These are phyloP conservation scores for Cryptophagus acutangulus DNA, from an alignment of 2,888 invertebrate species.

Conservation along the genomic window DNA sequence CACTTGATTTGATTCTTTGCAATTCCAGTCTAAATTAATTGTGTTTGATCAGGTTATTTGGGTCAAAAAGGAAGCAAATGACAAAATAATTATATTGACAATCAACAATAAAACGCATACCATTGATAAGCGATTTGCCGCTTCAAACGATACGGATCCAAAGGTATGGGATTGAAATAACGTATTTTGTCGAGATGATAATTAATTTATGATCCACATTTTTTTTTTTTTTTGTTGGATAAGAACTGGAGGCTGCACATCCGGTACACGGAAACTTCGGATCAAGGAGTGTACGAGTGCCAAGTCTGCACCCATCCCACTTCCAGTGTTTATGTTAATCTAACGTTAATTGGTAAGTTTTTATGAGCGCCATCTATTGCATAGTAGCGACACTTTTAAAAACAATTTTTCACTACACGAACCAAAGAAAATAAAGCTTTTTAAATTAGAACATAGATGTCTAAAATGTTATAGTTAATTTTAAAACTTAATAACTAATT, in stretches of 20 bases:
- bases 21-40: too few relatives aligned
- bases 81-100: conserved; percentile 52
- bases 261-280: conserved; percentile 57
- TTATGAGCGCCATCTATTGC: too few relatives aligned
- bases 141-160: conserved; percentile 56
- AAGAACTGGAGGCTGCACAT: conserved; percentile 66
- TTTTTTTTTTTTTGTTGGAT: conserved; percentile 20
- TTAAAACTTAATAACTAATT: too few relatives aligned
- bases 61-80: conserved; percentile 62
- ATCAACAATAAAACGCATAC: conserved; percentile 62
- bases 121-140: conserved; percentile 61
- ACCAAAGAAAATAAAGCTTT: too few relatives aligned
- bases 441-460: too few relatives aligned
- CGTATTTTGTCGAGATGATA: conserved; percentile 7
- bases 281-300: conserved; percentile 64
- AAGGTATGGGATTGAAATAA: conserved; percentile 51
- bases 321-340: conserved; percentile 60
- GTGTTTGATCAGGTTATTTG: conserved; percentile 64
- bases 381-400: too few relatives aligned
- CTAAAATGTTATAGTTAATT: too few relatives aligned
- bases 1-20: too few relatives aligned
- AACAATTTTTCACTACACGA: too few relatives aligned
- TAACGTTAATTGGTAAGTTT: conserved; percentile 60
- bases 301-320: conserved; percentile 64
- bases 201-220: background rate